A percentile compares a stretch with the other conserved stretches of the same genome.
These are phyloP conservation scores for Drosophila limbata DNA, from an alignment of 2,888 invertebrate species.

Conservation along the genomic window DNA sequence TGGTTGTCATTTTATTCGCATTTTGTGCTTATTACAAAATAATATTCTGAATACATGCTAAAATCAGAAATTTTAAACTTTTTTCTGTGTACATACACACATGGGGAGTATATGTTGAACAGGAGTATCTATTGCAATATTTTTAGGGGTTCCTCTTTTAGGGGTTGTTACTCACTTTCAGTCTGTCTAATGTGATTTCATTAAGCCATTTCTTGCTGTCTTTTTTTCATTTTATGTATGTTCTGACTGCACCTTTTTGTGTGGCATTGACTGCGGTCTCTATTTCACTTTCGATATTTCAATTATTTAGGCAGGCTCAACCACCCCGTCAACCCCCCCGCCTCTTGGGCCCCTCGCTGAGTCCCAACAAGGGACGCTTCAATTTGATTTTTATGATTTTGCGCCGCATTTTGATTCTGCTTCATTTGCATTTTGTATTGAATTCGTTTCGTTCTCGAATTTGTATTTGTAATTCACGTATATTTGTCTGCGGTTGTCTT, in stretches of 20 bases:
- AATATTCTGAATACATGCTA: no score
- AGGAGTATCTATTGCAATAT: neutral
- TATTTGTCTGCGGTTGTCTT: slow-evolving; percentile 56
- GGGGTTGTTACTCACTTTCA: slow-evolving; percentile 22
- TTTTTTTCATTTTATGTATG: slow-evolving; percentile 2
- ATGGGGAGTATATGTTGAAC: neutral
- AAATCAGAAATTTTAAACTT: no score
- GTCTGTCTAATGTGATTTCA: slow-evolving; percentile 23
- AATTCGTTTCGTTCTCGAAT: slow-evolving; percentile 50
- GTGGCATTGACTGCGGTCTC: slow-evolving; percentile 46
- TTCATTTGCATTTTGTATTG: slow-evolving; percentile 80
- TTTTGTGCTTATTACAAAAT: no score
- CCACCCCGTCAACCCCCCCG: neutral
- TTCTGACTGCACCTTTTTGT: slow-evolving; percentile 39
- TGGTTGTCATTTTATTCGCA: no score
- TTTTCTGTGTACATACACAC: neutral
- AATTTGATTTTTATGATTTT: slow-evolving; percentile 74
- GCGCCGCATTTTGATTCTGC: slow-evolving; percentile 59
- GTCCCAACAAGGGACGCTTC: slow-evolving; percentile 47
- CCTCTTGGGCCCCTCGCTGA: slow-evolving; percentile 20
- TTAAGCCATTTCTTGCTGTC: slow-evolving; percentile 15
- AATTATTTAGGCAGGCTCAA: slow-evolving; percentile 48
- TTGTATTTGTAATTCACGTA: slow-evolving; percentile 53
- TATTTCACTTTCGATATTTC: slow-evolving; percentile 62
- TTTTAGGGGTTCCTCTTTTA: slow-evolving; percentile 24